Evolutionary conservation across 2,113 vertebrate species (phyloP).

Genomic region (Ancistrus triradiatus): DNA sequence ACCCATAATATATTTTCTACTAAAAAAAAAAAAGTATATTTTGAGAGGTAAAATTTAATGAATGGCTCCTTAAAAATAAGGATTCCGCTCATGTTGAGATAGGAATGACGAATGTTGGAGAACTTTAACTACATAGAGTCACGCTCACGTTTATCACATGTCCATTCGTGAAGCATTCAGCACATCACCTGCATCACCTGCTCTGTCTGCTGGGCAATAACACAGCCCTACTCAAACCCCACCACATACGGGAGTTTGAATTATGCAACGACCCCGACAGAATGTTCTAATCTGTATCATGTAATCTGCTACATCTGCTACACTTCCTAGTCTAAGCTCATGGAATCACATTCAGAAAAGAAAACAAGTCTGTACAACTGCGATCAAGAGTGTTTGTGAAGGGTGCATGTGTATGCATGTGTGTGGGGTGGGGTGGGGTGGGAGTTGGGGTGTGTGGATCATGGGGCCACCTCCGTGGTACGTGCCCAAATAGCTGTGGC

Average conservation of each 20-base stretch:
- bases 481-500: constrained; percentile 65
- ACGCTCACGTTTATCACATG: constrained; percentile 59
- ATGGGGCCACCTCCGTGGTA: constrained; percentile 67
- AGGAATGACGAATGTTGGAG: constrained; percentile 61
- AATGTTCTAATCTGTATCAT: constrained; percentile 72
- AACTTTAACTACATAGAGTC: constrained; percentile 64
- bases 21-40: constrained; percentile 80
- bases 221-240: constrained; percentile 68
- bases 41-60: constrained; percentile 72
- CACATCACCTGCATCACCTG: constrained; percentile 56
- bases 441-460: constrained; percentile 63
- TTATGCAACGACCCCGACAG: constrained; percentile 77
- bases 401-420: constrained; percentile 21
- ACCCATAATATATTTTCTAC: constrained; percentile 78
- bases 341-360: constrained; percentile 41
- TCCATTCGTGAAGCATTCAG: constrained; percentile 35
- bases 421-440: constrained; percentile 38
- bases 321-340: constrained; percentile 28
- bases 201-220: constrained; percentile 50
- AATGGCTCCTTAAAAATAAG: constrained; percentile 67
- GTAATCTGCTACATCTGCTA: constrained; percentile 61
- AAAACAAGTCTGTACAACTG: constrained; percentile 43
- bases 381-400: constrained; percentile 25
- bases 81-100: constrained; percentile 40
- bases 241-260: constrained; percentile 63